A percentile compares a stretch with the other conserved stretches of the same genome.
Evolutionary conservation across 2,797 vertebrate genomes (phyloP).

Genomic region (Notolabrus celidotus): DNA sequence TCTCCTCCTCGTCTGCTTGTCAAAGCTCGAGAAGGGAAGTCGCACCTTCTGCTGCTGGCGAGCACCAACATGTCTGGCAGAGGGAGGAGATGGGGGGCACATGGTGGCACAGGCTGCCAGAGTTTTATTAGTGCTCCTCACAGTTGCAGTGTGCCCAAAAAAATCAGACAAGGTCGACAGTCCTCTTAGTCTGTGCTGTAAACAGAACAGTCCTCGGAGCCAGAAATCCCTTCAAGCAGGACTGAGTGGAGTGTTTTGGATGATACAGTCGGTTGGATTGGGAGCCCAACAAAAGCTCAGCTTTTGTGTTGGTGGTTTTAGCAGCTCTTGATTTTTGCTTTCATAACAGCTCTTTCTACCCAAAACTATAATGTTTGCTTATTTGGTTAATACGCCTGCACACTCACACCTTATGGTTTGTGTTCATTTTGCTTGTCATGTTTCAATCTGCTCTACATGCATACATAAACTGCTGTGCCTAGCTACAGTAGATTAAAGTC

Average conservation of each 20-base stretch:
- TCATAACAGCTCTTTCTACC: too few relatives aligned
- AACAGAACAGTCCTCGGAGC: constrained; percentile 44
- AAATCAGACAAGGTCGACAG: constrained; percentile 51
- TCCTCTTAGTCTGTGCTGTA: constrained; percentile 47
- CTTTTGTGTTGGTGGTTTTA: constrained; percentile 25
- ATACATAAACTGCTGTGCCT: too few relatives aligned
- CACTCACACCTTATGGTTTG: too few relatives aligned
- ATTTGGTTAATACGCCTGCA: too few relatives aligned
- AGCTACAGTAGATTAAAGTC: too few relatives aligned
- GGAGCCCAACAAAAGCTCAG: constrained; percentile 30
- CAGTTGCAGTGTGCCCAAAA: constrained; percentile 6
- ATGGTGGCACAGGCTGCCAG: constrained; percentile 40
- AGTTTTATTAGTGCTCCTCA: constrained; percentile 46
- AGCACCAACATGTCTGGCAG: constrained; percentile 43
- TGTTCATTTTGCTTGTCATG: too few relatives aligned
- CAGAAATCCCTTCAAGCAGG: constrained; percentile 54
- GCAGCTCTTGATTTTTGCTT: too few relatives aligned
- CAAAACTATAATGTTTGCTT: too few relatives aligned
- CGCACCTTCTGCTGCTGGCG: constrained; percentile 51
- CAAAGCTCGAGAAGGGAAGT: constrained; percentile 41
- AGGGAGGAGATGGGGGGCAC: constrained; percentile 31
- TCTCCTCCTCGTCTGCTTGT: constrained; percentile 13
- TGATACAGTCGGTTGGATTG: constrained; percentile 50
- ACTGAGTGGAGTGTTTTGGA: constrained; percentile 47
- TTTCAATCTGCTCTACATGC: too few relatives aligned